These are phyloP conservation scores for Heterodera filipjevi DNA, from an alignment of 2,888 invertebrate genomes.

Conservation along the genomic window DNA sequence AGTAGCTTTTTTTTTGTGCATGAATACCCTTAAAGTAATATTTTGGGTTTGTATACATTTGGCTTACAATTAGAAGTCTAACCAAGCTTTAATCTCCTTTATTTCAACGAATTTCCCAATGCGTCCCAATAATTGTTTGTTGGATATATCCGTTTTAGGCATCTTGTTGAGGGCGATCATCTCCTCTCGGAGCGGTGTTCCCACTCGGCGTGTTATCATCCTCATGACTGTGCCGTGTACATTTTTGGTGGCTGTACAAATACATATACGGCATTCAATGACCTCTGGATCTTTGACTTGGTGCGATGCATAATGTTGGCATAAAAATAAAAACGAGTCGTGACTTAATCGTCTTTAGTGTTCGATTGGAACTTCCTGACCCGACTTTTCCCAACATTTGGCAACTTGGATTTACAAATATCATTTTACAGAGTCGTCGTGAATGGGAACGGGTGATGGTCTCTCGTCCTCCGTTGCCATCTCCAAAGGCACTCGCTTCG, in stretches of 20 bases:
- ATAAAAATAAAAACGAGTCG: too few relatives aligned
- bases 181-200: conserved; percentile 49
- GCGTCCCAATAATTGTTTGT: background rate
- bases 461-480: conserved; percentile 79
- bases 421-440: conserved; percentile 35
- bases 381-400: too few relatives aligned
- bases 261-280: conserved; percentile 91
- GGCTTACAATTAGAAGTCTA: too few relatives aligned
- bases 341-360: too few relatives aligned
- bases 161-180: conserved; percentile 31
- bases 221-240: conserved; percentile 40
- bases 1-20: too few relatives aligned
- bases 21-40: too few relatives aligned
- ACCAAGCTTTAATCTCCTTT: too few relatives aligned
- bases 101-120: too few relatives aligned
- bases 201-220: conserved; percentile 48
- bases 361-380: too few relatives aligned
- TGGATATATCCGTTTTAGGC: conserved; percentile 22
- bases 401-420: too few relatives aligned
- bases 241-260: conserved; percentile 90
- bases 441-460: conserved; percentile 44
- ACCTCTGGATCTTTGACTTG: conserved; percentile 90
- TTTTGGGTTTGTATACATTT: too few relatives aligned
- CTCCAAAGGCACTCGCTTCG: conserved; percentile 88
- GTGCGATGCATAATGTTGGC: conserved; percentile 66